phyloP scores from a whole-genome alignment of 1,140 invertebrate species.

The Eueides isabella region DNA sequence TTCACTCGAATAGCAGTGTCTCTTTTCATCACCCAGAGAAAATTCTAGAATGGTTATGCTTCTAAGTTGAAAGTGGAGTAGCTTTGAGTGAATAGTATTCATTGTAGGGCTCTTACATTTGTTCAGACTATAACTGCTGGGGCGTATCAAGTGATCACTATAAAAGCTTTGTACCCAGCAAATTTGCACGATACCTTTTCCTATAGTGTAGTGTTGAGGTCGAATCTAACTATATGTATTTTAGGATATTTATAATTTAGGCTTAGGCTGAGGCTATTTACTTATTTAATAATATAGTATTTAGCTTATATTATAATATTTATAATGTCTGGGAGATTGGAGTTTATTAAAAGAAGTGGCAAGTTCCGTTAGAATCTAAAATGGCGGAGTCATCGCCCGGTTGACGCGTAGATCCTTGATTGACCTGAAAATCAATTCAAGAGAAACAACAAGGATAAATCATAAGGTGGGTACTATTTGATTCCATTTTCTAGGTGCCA shows the following conservation, averaged over 20 bases:
- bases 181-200: slow-evolving; percentile 49
- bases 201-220: slow-evolving; percentile 52
- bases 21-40: slow-evolving; percentile 49
- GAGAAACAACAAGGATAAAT: slow-evolving; percentile 46
- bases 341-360: slow-evolving; percentile 23
- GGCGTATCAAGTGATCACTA: slow-evolving; percentile 38
- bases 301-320: background rate
- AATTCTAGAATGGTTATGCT: slow-evolving; percentile 59
- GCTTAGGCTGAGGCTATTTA: slow-evolving; percentile 19
- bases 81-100: background rate
- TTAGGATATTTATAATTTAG: slow-evolving; percentile 41
- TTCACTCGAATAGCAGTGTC: slow-evolving; percentile 39
- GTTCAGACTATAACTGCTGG: slow-evolving; percentile 36
- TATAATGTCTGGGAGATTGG: slow-evolving; percentile 24
- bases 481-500: background rate
- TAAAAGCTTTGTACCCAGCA: slow-evolving; percentile 43
- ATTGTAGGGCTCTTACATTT: slow-evolving; percentile 35
- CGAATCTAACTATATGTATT: slow-evolving; percentile 41
- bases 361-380: slow-evolving; percentile 48
- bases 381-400: slow-evolving; percentile 68
- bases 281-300: slow-evolving; percentile 28
- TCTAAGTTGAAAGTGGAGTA: slow-evolving; percentile 31
- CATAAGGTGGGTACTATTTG: slow-evolving; percentile 59
- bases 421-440: slow-evolving; percentile 26
- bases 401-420: slow-evolving; percentile 46